phyloP scores from a whole-genome alignment of 2,113 vertebrate species.

The Atherinomorus stipes region DNA sequence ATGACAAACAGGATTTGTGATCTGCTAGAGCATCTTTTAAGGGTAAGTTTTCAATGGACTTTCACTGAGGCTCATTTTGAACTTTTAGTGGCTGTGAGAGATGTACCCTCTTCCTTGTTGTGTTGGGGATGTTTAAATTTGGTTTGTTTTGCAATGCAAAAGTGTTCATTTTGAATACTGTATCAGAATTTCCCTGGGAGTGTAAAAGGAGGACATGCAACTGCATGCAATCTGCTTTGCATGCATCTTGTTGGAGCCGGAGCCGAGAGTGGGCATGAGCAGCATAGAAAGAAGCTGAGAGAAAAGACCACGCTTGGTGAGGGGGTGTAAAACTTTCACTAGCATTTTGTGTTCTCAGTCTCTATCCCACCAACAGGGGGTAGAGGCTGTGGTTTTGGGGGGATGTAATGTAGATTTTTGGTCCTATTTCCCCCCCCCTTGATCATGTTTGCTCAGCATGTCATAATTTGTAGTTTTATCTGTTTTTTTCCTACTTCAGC shows the following conservation, averaged over 20 bases:
- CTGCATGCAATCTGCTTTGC: conserved; percentile 65
- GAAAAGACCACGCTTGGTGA: conserved; percentile 62
- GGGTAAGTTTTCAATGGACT: conserved; percentile 81
- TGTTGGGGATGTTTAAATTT: conserved; percentile 33
- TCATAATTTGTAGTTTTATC: not conserved
- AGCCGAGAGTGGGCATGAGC: conserved; percentile 67
- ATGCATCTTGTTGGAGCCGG: conserved; percentile 58
- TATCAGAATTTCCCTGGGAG: conserved; percentile 12
- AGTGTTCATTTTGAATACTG: conserved; percentile 24
- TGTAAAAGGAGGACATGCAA: conserved; percentile 19
- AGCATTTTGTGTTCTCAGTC: conserved; percentile 48
- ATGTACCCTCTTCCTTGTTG: conserved; percentile 4
- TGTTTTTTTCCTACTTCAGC: not conserved
- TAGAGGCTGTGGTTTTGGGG: conserved; percentile 34
- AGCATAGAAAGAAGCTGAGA: conserved; percentile 69
- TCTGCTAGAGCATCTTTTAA: conserved; percentile 52
- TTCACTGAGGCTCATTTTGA: not conserved
- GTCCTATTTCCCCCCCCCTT: not conserved
- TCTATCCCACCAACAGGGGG: conserved; percentile 41
- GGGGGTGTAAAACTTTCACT: conserved; percentile 64
- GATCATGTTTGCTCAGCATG: not conserved
- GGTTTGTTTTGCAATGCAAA: conserved; percentile 72
- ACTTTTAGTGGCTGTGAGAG: not conserved
- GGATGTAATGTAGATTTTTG: conserved; percentile 23
- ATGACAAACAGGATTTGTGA: conserved; percentile 7